Evolutionary conservation across 2,113 vertebrate species (phyloP).

Genomic region (Paraplagusia blochii): DNA sequence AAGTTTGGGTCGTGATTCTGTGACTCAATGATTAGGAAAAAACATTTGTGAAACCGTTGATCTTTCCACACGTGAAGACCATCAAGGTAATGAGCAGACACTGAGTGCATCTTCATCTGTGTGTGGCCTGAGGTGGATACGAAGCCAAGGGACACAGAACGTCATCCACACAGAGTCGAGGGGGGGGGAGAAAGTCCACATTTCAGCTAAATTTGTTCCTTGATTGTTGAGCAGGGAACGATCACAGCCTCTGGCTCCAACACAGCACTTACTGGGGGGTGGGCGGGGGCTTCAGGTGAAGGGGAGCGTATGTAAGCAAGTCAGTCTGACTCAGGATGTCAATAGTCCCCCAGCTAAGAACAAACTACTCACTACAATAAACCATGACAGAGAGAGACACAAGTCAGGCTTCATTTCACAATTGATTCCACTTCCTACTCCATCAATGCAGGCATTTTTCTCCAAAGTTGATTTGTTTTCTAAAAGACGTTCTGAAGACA

Average conservation of each 20-base stretch:
- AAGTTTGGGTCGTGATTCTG: too few relatives aligned
- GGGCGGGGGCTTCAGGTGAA: constrained; percentile 19
- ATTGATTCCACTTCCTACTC: constrained; percentile 31
- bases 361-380: too few relatives aligned
- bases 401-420: not conserved
- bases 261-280: constrained; percentile 15
- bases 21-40: too few relatives aligned
- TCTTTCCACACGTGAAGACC: too few relatives aligned
- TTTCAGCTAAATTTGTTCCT: constrained; percentile 27
- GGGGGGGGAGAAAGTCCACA: constrained; percentile 5
- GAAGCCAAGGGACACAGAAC: constrained; percentile 33
- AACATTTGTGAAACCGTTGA: too few relatives aligned
- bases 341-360: constrained; percentile 5
- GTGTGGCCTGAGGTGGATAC: constrained; percentile 28
- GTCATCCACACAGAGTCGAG: constrained; percentile 16
- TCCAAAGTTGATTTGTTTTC: too few relatives aligned
- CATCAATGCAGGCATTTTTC: constrained; percentile 28
- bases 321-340: not conserved
- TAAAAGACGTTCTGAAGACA: too few relatives aligned
- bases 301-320: constrained; percentile 7
- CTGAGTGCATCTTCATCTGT: too few relatives aligned
- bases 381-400: not conserved
- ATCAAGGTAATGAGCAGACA: too few relatives aligned
- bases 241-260: constrained; percentile 33
- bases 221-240: constrained; percentile 27